Conservation (phyloP, 2,888 invertebrate species). For the Drosophila stalkeri region DNA sequence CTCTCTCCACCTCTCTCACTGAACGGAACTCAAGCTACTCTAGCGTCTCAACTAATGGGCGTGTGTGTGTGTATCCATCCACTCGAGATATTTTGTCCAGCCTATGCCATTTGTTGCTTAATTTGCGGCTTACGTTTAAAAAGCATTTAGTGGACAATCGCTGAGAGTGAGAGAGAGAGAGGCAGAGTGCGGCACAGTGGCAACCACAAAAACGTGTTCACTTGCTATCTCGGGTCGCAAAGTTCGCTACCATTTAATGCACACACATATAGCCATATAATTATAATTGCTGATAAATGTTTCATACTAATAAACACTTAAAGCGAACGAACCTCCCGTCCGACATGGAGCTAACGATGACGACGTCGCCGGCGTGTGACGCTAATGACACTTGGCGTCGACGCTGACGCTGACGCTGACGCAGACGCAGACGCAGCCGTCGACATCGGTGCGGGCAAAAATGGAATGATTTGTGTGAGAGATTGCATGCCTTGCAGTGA, state of each 20-base stretch:
- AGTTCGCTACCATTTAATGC: slow-evolving; percentile 82
- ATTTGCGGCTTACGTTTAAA: slow-evolving; percentile 70
- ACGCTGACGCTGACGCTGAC: slow-evolving; percentile 21
- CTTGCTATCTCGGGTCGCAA: slow-evolving; percentile 62
- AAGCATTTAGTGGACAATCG: slow-evolving; percentile 62
- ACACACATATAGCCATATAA: slow-evolving; percentile 75
- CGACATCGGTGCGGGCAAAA: slow-evolving; percentile 51
- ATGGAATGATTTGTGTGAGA: slow-evolving; percentile 79
- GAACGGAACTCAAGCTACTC: slow-evolving; percentile 32
- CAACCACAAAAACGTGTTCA: slow-evolving; percentile 46
- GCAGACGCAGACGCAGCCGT: slow-evolving; percentile 10
- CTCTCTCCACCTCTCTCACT: too few relatives aligned
- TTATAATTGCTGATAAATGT: slow-evolving; percentile 84
- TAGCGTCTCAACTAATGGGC: slow-evolving; percentile 61
- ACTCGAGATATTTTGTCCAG: slow-evolving; percentile 58
- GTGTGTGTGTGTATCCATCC: slow-evolving; percentile 34
- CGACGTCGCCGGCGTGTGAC: slow-evolving; percentile 67
- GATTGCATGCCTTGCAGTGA: slow-evolving; percentile 79
- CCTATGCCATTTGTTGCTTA: slow-evolving; percentile 64
- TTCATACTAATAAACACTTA: slow-evolving; percentile 78
- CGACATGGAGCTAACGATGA: slow-evolving; percentile 49
- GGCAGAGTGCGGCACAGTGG: slow-evolving; percentile 49
- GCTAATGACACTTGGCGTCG: slow-evolving; percentile 76
- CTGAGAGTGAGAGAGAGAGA: not conserved
- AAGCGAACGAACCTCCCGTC: slow-evolving; percentile 55